These are phyloP conservation scores for Microctonus hyperodae DNA, from an alignment of 2,888 invertebrate genomes.

Conservation along the genomic window DNA sequence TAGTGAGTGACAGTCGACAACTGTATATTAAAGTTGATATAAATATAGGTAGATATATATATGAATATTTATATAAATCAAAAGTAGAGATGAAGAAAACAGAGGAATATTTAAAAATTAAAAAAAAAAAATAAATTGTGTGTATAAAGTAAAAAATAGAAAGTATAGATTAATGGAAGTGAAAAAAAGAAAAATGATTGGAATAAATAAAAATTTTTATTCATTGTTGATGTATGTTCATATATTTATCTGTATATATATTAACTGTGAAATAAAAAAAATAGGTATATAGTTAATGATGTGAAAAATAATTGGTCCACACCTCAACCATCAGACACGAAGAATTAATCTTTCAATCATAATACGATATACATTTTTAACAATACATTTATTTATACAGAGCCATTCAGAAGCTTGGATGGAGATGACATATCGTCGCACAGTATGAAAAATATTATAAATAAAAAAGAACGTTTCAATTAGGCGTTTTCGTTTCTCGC, in stretches of 20 bases:
- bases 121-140: too few relatives aligned
- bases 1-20: background rate
- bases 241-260: background rate
- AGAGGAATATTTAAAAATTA: too few relatives aligned
- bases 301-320: conserved; percentile 16
- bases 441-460: conserved; percentile 48
- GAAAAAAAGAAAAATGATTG: background rate
- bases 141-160: too few relatives aligned
- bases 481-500: conserved; percentile 57
- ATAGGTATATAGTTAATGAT: conserved; percentile 8
- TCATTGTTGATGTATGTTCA: background rate
- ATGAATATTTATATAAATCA: background rate
- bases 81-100: background rate
- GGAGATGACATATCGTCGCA: conserved; percentile 26
- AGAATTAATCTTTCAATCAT: background rate
- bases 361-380: background rate
- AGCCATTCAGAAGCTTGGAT: background rate
- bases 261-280: background rate
- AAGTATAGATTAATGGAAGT: background rate
- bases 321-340: background rate
- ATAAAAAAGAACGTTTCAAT: conserved; percentile 59
- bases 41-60: too few relatives aligned
- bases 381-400: background rate
- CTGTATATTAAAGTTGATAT: background rate
- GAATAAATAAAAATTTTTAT: background rate